Base-by-base conservation (phyloP, 1,140 invertebrate species). In the Pseudomyrmex concolor region DNA sequence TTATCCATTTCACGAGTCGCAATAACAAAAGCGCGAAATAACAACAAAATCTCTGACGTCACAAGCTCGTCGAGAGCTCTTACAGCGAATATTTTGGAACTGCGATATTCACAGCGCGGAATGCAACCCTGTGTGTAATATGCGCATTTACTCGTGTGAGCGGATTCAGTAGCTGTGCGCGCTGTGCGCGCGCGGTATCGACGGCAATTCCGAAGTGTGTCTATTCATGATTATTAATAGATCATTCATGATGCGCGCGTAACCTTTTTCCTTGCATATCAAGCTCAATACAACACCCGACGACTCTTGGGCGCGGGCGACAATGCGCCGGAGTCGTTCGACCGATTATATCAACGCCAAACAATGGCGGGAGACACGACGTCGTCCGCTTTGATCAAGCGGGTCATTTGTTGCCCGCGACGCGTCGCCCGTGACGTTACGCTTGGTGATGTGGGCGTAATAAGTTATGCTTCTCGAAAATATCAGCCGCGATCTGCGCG, bases 381-480 rank as follows among this genome's bases (percentile, higher is more conserved):
- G 34, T 34, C 63, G 17, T 60, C 25, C 19, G 48, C n/a, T 80
- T 71, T 71, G 62, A 74, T 80, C 77, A 72, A 76, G 64, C 85
- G 70, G 71, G 54, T 83, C 77, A 76, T 85, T 85, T 81, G 68
- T 73, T 64, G 64, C 51, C 22, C 34, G 70, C 68, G 72, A 51
- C 10, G 71, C 17, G 55, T 43, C 50, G 13, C n/a, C n/a, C 45
- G 17, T 3, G 19, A 17, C 19, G 22, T 25, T 51, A 8, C 43
- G 43, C 54, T 48, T 25, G 25, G 64, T 54, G 51, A 71, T 55
- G 84, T 83, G 68, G 78, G 78, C 59, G 78, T 86, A 76, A 83
- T 83, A 80, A 80, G 68, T 86, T 86, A 67, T 83, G 68, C 73
- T 83, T 59, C 70, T 83, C 78, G 71, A 86, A 86, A 86, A 86